Evolutionary conservation across 2,797 vertebrate species (phyloP).

Genomic region (Oryzias sinensis): DNA sequence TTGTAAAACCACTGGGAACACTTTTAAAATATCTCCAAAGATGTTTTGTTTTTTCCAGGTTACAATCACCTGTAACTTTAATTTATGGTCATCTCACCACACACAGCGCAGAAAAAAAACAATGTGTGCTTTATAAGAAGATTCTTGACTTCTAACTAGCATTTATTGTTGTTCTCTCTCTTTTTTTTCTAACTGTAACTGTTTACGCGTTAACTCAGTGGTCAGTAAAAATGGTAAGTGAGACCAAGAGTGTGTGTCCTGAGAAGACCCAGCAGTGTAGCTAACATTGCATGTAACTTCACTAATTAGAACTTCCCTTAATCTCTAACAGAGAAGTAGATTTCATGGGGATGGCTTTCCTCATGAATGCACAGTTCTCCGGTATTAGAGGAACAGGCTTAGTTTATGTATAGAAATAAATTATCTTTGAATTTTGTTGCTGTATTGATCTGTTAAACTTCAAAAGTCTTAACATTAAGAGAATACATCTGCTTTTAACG

Average conservation of each 20-base stretch:
- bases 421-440: too few relatives aligned
- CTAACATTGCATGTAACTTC: background rate
- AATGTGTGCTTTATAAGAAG: background rate
- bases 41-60: too few relatives aligned
- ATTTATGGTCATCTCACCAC: too few relatives aligned
- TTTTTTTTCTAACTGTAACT: slow-evolving; percentile 61
- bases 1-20: too few relatives aligned
- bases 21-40: too few relatives aligned
- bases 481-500: too few relatives aligned
- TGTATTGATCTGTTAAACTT: too few relatives aligned
- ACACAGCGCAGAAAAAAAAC: background rate
- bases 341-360: background rate
- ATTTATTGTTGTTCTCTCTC: slow-evolving; percentile 42
- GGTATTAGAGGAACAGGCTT: slow-evolving; percentile 7
- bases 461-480: too few relatives aligned
- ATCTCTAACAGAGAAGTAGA: background rate
- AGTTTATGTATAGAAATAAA: background rate
- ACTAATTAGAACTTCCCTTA: slow-evolving; percentile 18
- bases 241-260: slow-evolving; percentile 18
- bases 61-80: too few relatives aligned
- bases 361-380: background rate
- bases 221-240: slow-evolving; percentile 93
- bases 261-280: slow-evolving; percentile 14
- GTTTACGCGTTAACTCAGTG: slow-evolving; percentile 84
- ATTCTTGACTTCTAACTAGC: slow-evolving; percentile 53